Base-by-base conservation (phyloP, 2,888 invertebrate species). In the Nemoura dubitans region DNA sequence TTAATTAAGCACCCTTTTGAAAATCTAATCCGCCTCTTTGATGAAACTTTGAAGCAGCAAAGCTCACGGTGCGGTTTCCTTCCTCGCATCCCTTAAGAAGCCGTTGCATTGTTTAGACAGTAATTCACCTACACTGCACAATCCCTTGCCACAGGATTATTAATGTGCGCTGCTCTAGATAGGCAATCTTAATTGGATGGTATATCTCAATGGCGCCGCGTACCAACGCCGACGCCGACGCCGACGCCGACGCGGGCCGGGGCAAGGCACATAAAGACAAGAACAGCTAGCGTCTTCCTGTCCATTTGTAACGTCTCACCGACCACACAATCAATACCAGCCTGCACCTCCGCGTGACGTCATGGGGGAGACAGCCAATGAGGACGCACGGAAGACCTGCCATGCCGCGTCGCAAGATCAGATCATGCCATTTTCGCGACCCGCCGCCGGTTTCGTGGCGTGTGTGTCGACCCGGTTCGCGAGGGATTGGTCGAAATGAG, bases 311-410 rank as follows among this genome's bases (percentile, higher is more conserved):
- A 83, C 83, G 85, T 83, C 87, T 83, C 83, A 77, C 42, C 77
- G 43, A 83, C 86, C 87, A 43, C 81, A 77, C 86, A 87, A 87
- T 87, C 87, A 87, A 87, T 87, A 87, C 87, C 86, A 28, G 30
- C 81, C 59, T 59, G 76, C 36, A 81, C 28, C 84, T 30, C 86
- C 27, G 82, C 77, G 78, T 86, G 86, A 86, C 86, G 86, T 86
- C 86, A 86, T 83, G 36, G 76, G 26, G 36, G 76, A 86, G 78
- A 77, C 42, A 42, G 84, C 77, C 86, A 83, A 86, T 84, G 76
- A 82, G 81, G 81, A 81, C 81, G 43, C 81, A 81, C 25, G 86
- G 77, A 82, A 82, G 82, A 76, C 85, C 76, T 76, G 59, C 76
- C 85, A 29, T 30, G 76, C n/a, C 83, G 59, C 59, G 59, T 16